Evolutionary conservation across 2,797 vertebrate genomes (phyloP).

Genomic region (Momotus momota): DNA sequence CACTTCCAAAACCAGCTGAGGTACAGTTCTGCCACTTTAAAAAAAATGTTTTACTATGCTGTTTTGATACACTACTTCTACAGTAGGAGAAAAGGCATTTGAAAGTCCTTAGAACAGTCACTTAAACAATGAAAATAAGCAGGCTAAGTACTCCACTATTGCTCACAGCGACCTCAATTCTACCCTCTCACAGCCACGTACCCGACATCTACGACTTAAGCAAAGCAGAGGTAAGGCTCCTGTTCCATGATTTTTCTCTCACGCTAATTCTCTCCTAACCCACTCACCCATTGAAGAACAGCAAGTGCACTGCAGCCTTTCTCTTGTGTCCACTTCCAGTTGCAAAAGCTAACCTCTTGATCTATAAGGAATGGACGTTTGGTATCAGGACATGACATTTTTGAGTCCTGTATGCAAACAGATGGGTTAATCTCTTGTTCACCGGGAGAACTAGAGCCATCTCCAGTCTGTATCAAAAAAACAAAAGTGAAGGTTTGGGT

Average conservation of each 20-base stretch:
- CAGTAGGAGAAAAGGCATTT: background rate
- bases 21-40: background rate
- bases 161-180: background rate
- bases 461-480: background rate
- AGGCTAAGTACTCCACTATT: background rate
- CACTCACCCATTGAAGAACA: background rate
- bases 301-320: background rate
- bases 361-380: background rate
- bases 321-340: background rate
- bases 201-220: background rate
- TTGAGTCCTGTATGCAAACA: background rate
- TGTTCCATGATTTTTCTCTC: background rate
- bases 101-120: background rate
- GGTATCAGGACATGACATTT: background rate
- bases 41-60: background rate
- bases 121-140: background rate
- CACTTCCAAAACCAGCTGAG: background rate
- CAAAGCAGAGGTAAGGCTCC: background rate
- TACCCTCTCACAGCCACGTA: accelerated
- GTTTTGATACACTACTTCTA: background rate
- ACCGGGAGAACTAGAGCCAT: background rate
- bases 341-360: background rate
- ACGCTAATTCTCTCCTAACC: background rate
- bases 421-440: background rate
- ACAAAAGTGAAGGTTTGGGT: background rate